Evolutionary conservation across 2,797 vertebrate genomes (phyloP), one percentile per base, ranked within the genome.

Genomic region (Perodicticus potto): DNA sequence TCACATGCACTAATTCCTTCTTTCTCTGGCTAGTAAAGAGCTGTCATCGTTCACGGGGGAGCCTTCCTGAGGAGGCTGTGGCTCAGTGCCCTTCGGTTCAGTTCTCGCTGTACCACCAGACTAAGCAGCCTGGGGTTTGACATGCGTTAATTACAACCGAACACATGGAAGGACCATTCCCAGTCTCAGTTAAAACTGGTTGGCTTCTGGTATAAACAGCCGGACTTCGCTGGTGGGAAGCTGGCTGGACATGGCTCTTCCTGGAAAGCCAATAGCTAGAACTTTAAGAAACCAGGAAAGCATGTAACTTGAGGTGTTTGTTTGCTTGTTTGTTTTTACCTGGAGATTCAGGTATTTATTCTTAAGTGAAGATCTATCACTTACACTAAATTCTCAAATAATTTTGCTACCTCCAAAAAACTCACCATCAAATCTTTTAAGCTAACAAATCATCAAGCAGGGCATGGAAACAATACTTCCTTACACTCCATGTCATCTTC

Each of bases 331-430:
- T 34, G 27, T 94, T 93, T 19, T 91, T 55, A 61, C 6, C 8
- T 65, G 6, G 12, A 4, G 14, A 85, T 49, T 77, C 3, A 8
- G 25, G 61, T 63, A 17, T 40, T 70, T 87, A 82, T 85, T 76
- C 43, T 43, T 69, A 5, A 59, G 7, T 14, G 37, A 72, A 89
- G 32, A 78, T 22, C 57, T 87, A 7, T 55, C 8, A 17, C 22
- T 92, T 86, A 93, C 49, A 87, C 55, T 19, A 77, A 78, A 72
- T 86, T 95, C 61, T 94, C 25, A 76, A 11, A 43, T 76, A 83
- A 32, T 12, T 77, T 91, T 92, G 1, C 14, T 6, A 40, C 57
- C 32, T 70, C 34, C 34, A 49, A 72, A 59, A 77, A 82, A 55
- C 25, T 82, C 27, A 63, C 13, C 40, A 89, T 65, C 1, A 84